Evolutionary conservation across 1,140 invertebrate species (phyloP), one percentile per base, ranked within the genome.

Genomic region (Venturia canescens): DNA sequence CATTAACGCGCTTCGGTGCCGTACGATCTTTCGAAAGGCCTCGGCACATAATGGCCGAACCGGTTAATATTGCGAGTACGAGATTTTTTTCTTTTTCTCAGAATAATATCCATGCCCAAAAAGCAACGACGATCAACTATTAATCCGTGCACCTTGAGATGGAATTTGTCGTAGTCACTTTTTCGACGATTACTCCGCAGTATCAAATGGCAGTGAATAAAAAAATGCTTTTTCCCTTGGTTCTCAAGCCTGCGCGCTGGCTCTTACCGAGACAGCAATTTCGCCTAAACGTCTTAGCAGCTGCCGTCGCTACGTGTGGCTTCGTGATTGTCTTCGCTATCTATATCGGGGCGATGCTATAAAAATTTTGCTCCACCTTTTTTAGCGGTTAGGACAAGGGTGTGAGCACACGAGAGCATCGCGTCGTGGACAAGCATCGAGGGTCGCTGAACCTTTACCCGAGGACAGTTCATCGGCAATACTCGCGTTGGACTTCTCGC

Each of bases 271-370:
- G 26, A 66, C 57, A 74, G 74, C 78, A 85, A 86, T 84, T 85
- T 86, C 26, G 80, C 48, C 79, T 82, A 80, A 85, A 80, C 83
- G 82, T 83, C 75, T 80, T 74, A 78, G 83, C 86, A 85, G 86
- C 85, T 85, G 86, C 86, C 66, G 53, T 71, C 50, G 67, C 50
- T 81, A 78, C 9, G n/a, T 67, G n/a, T 76, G 44, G n/a, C 31
- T 75, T 60, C 72, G 66, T 74, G 44, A 29, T 50, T 60, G 57
- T 60, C 3, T 60, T 60, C 57, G 27, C 29, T 53, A 48, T 48
- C 57, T 72, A 72, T 72, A 72, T 44, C 18, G 7, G 48, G 13
- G 38, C 44, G 18, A 70, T 70, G 23, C 31, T 70, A 70, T 70
- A 70, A 70, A 70, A 44, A 18, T 70, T n/a, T 3, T 50, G 48